phyloP scores from a whole-genome alignment of 1,140 invertebrate species.

The Lepidurus apus region DNA sequence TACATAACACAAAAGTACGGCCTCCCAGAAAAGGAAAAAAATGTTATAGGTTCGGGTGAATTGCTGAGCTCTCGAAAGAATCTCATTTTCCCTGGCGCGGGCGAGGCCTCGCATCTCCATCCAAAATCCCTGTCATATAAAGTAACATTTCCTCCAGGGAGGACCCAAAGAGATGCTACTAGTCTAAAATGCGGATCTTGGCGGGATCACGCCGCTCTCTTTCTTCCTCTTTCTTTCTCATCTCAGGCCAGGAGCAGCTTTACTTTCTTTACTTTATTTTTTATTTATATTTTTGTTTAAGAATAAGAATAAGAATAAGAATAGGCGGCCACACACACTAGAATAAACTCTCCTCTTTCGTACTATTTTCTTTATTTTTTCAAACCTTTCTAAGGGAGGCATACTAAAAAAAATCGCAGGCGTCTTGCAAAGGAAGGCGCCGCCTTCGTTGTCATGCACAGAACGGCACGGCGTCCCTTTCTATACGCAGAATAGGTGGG shows the following conservation, averaged over 20 bases:
- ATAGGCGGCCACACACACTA: too few species aligned
- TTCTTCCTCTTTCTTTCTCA: not conserved
- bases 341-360: too few species aligned
- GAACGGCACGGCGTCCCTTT: not conserved
- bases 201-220: constrained; percentile 3
- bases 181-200: constrained; percentile 21
- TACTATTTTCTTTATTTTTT: too few species aligned
- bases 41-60: constrained; percentile 22
- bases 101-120: not conserved
- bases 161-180: not conserved
- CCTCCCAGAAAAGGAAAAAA: not conserved
- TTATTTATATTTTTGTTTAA: too few species aligned
- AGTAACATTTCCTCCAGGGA: constrained; percentile 18
- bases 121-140: constrained; percentile 16
- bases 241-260: not conserved
- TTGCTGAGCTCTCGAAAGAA: constrained; percentile 2
- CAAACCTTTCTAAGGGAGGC: not conserved
- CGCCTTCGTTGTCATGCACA: constrained; percentile 7
- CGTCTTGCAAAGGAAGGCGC: not conserved
- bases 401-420: not conserved
- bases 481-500: constrained; percentile 14
- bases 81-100: not conserved
- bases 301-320: too few species aligned
- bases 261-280: not conserved
- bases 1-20: too few species aligned